Base-by-base conservation (phyloP, 2,888 invertebrate genomes). In the Morpho achilles region DNA sequence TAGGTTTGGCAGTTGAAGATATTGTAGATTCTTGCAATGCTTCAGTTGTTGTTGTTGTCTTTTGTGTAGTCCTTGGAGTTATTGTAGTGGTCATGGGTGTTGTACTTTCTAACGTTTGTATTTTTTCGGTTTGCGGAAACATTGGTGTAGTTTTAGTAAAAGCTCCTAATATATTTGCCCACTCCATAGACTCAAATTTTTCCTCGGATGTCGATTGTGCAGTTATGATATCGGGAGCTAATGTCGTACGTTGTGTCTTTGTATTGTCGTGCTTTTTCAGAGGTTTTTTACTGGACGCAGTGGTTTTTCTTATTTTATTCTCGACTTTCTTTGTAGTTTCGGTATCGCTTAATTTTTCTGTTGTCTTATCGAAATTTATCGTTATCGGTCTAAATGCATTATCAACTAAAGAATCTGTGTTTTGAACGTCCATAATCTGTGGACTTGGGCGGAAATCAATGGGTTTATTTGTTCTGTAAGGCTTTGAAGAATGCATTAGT, bases 81-180 rank as follows among this genome's bases (percentile, higher is more conserved):
- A 68, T 69, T 8, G 76, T 70, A 42, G 61, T 59, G 40, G 62
- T 60, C 55, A 58, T 64, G 9, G 55, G 55, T 7, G 61, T 62
- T 8, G 70, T 77, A 32, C 65, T 75, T 67, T 75, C 77, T 22
- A 64, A 64, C 39, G 59, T 48, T 56, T 63, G 73, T 42, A 58
- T 44, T 53, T 68, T 75, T 10, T 74, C 74, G 62, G 73, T 82
- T 42, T 79, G 69, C 0, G 79, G 71, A 16, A 70, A 76, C 81
- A 86, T 84, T 7, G 88, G 88, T n/a, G 87, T 86, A 7, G 88
- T 89, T 74, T 82, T 86, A 40, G 79, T 75, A 64, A 88, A 85
- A 22, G 86, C 84, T 52, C 82, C 78, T 57, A 90, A 69, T 63
- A 86, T 59, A 58, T 82, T 84, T 7, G 82, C 82, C 87, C 87